A percentile compares a stretch with the other conserved stretches of the same genome.
Evolutionary conservation across 2,797 vertebrate genomes (phyloP).

Genomic region (Malurus splendens): DNA sequence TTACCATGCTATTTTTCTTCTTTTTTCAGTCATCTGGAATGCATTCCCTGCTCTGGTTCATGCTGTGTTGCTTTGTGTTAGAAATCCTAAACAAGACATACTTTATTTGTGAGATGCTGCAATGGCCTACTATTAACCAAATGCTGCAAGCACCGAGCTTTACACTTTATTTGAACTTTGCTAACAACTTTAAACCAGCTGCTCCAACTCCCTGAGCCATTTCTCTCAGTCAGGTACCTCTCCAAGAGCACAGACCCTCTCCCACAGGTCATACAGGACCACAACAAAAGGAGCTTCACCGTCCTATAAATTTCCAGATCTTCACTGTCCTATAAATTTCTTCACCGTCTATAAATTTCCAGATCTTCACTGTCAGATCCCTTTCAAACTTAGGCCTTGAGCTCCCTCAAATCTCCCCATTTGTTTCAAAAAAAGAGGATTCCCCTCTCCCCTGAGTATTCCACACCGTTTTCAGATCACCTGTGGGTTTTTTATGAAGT

Average conservation of each 20-base stretch:
- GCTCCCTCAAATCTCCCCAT: not conserved
- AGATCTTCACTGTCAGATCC: not conserved
- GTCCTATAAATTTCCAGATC: not conserved
- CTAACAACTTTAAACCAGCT: not conserved
- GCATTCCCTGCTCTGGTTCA: not conserved
- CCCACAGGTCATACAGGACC: not conserved
- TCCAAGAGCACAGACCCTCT: too few species aligned
- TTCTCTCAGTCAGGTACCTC: not conserved
- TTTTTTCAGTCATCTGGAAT: conserved; percentile 19
- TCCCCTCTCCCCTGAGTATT: fast-evolving
- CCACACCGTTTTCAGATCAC: not conserved
- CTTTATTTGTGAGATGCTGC: conserved; percentile 10
- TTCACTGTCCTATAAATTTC: not conserved
- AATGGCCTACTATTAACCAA: not conserved
- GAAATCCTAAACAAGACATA: conserved; percentile 15
- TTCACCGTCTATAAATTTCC: not conserved
- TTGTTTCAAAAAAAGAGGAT: not conserved
- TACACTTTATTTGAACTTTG: conserved; percentile 18
- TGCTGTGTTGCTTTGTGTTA: conserved; percentile 22
- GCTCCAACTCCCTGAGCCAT: not conserved
- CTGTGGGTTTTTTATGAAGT: not conserved
- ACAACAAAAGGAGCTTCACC: not conserved
- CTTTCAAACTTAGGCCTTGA: fast-evolving
- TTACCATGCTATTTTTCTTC: conserved; percentile 13
- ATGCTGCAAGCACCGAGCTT: not conserved